Percentiles rank a stretch among this genome's conserved stretches.
These are phyloP conservation scores for Nephrotoma flavescens DNA, from an alignment of 2,888 invertebrate genomes.

Conservation along the genomic window DNA sequence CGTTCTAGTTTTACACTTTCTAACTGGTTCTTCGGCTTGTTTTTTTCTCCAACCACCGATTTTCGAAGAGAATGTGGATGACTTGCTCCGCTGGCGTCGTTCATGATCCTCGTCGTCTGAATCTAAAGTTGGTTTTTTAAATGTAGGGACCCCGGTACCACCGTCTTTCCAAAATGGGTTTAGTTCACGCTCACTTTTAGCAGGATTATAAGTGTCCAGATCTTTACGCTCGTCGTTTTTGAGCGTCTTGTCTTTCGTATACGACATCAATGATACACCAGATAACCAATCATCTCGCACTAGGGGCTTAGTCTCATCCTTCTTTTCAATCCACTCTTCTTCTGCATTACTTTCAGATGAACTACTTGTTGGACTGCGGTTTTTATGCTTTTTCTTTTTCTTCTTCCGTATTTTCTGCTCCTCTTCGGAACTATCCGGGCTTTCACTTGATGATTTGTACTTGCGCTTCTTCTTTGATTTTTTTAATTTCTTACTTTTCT, in stretches of 20 bases:
- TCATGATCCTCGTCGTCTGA: constrained; percentile 11
- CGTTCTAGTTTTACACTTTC: neutral
- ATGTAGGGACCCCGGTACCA: constrained; percentile 64
- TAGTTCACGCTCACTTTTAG: constrained; percentile 58
- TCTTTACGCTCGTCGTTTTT: constrained; percentile 36
- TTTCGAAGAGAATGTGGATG: constrained; percentile 7
- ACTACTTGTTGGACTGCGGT: constrained; percentile 15
- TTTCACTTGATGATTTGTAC: constrained; percentile 11
- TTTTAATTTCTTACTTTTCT: constrained; percentile 23
- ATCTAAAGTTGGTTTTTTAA: constrained; percentile 26
- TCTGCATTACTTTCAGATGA: constrained; percentile 16
- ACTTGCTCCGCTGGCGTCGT: constrained; percentile 6
- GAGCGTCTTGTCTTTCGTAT: constrained; percentile 26
- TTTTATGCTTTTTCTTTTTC: constrained; percentile 17
- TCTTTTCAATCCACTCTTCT: constrained; percentile 49
- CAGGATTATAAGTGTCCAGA: constrained; percentile 49
- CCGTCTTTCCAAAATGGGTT: constrained; percentile 90
- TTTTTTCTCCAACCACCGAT: constrained; percentile 17
- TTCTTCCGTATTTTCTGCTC: constrained; percentile 16
- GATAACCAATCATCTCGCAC: constrained; percentile 72
- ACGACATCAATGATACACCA: constrained; percentile 35
- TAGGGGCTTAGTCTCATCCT: constrained; percentile 12
- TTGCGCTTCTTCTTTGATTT: constrained; percentile 12
- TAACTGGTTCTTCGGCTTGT: neutral
- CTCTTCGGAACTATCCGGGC: constrained; percentile 26